Percentiles rank a stretch among this genome's conserved stretches.
These are phyloP conservation scores for Scaptodrosophila lebanonensis DNA, from an alignment of 1,140 invertebrate species.

Conservation along the genomic window DNA sequence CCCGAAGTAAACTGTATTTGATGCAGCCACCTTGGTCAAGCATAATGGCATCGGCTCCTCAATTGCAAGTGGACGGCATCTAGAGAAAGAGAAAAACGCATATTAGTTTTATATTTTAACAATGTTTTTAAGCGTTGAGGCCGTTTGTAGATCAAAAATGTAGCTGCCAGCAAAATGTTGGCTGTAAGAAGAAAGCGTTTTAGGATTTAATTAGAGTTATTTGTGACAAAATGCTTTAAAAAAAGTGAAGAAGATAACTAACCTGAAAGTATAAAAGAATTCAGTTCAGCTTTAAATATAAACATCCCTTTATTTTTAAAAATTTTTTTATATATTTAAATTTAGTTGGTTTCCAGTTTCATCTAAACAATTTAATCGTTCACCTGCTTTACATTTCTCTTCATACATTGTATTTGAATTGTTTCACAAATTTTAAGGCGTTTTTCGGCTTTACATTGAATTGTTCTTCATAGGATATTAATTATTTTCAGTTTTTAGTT, in stretches of 20 bases:
- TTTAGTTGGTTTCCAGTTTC: constrained; percentile 51
- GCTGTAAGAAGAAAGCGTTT: too few species aligned
- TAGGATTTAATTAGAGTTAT: too few species aligned
- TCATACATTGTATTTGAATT: constrained; percentile 53
- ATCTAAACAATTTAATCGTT: constrained; percentile 67
- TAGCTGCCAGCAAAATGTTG: too few species aligned
- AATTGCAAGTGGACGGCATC: constrained; percentile 10
- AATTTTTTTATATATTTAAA: constrained; percentile 54
- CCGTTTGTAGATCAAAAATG: too few species aligned
- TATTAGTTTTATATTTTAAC: constrained; percentile 42
- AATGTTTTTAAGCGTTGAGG: not conserved
- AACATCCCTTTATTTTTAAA: constrained; percentile 21
- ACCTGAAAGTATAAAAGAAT: constrained; percentile 13
- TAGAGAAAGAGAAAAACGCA: constrained; percentile 61
- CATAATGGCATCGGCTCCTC: not conserved
- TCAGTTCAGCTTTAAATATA: constrained; percentile 3
- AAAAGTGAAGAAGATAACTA: too few species aligned
- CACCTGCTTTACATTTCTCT: constrained; percentile 15
- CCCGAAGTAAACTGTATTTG: constrained; percentile 7
- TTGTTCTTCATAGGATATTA: constrained; percentile 37
- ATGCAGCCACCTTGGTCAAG: not conserved
- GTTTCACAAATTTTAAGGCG: constrained; percentile 72
- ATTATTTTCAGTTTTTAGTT: constrained; percentile 25
- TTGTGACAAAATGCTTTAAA: too few species aligned
- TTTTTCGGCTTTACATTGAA: constrained; percentile 58